Base-by-base conservation (phyloP, 64 coral and sea anemone genomes). In the Astreopora myriophthalma region DNA sequence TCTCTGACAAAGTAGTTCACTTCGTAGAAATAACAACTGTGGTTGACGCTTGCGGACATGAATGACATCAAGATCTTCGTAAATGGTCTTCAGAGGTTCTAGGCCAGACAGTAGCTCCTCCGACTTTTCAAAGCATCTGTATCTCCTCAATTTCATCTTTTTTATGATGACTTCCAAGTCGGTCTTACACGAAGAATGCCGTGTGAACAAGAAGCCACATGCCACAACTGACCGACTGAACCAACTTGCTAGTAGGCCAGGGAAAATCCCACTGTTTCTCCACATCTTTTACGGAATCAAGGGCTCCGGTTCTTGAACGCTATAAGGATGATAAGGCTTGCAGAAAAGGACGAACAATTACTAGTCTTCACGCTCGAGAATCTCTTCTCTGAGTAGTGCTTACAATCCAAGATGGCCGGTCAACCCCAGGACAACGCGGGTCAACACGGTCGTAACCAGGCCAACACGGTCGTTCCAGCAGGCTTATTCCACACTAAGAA, bases 41-140 rank as follows among this genome's bases (percentile, higher is more conserved):
- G 95, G 95, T 69, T 93, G 95, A 39, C 91, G 75, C 8, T 55
- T 83, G 39, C 95, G 90, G 2, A 96, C 87, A 27, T 83, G 87
- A 31, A 93, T 38, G 8, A 80, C 37, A 79, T 96, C 95, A 25
- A 96, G 83, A 27, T 96, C 95, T 31, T 96, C 87, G 51, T 96
- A 67, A 48, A 64, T 71, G 42, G 83, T 80, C 34, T 79, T 80
- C 3, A 96, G 75, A 25, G 90, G 84, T 30, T 96, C 95, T 17
- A 96, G 31, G 81, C 75, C 48, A 12, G 48, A 52, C 25, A 63
- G 51, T 35, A 74, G 70, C 1, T 49, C 7, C 63, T 51, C 74
- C 14, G 55, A 38, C 19, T 89, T 90, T 34, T 63, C 86, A 61
- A 94, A 93, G 28, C 75, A 80, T 28, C 57, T 60, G 36, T 87